Evolutionary conservation across 2,113 vertebrate species (phyloP).

Genomic region (Vicugna pacos): DNA sequence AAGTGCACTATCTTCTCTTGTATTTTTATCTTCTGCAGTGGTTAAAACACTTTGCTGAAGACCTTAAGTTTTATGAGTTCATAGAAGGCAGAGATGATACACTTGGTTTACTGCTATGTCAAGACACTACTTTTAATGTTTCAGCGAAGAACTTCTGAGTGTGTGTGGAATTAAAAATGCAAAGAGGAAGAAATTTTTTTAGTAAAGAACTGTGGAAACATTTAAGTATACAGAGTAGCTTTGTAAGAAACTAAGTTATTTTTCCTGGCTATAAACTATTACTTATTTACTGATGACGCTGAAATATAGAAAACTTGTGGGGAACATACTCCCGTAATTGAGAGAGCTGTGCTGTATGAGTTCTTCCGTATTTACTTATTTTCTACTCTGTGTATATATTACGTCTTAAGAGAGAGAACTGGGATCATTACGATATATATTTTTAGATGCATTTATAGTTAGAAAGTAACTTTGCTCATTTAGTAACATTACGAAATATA

Average conservation of each 20-base stretch:
- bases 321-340: neutral
- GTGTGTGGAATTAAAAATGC: neutral
- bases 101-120: constrained; percentile 44
- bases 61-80: constrained; percentile 71
- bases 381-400: neutral
- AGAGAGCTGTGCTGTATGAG: neutral
- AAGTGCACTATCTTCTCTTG: constrained; percentile 43
- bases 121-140: constrained; percentile 19
- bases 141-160: constrained; percentile 60
- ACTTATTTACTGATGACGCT: constrained; percentile 38
- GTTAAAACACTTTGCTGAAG: constrained; percentile 65
- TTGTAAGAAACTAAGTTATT: neutral
- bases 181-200: neutral
- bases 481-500: constrained; percentile 11
- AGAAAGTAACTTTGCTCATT: constrained; percentile 47
- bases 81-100: constrained; percentile 63
- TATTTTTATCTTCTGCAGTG: constrained; percentile 29
- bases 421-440: neutral
- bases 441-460: constrained; percentile 9
- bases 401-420: neutral
- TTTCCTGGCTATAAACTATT: constrained; percentile 4
- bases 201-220: neutral
- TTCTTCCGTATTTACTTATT: neutral
- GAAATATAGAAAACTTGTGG: neutral
- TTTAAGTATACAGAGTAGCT: neutral